A percentile compares a stretch with the other conserved stretches of the same genome.
Evolutionary conservation across 2,797 vertebrate species (phyloP).

Genomic region (Silurus lanzhouensis): DNA sequence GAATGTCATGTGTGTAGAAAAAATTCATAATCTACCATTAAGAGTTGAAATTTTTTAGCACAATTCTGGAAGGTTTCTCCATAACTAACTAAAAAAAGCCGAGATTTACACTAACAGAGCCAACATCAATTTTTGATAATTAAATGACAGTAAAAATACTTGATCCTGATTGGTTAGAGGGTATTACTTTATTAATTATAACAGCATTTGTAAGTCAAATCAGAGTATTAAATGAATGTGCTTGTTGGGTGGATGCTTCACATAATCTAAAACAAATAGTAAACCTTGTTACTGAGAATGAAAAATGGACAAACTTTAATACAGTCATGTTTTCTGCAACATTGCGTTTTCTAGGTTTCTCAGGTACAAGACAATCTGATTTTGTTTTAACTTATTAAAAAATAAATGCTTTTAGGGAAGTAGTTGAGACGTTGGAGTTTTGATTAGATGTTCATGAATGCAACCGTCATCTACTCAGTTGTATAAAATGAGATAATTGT

Average conservation of each 20-base stretch:
- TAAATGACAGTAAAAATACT: neutral
- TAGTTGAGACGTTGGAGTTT: too few species aligned
- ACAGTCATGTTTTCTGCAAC: neutral
- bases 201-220: neutral
- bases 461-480: too few species aligned
- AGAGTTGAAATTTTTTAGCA: neutral
- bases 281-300: neutral
- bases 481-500: too few species aligned
- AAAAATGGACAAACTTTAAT: neutral
- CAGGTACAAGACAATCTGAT: too few species aligned
- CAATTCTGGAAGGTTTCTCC: neutral
- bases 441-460: too few species aligned
- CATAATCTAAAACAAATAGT: neutral
- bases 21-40: neutral
- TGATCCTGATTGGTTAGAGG: neutral
- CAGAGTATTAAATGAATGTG: neutral
- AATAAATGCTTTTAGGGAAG: too few species aligned
- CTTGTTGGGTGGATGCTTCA: neutral
- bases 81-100: neutral
- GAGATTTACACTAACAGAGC: neutral
- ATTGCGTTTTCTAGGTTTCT: too few species aligned
- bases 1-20: too few species aligned
- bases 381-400: too few species aligned
- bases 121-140: neutral
- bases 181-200: neutral